A percentile compares a stretch with the other conserved stretches of the same genome.
phyloP scores from a whole-genome alignment of 2,797 vertebrate species.

The Enteromius fasciolatus region DNA sequence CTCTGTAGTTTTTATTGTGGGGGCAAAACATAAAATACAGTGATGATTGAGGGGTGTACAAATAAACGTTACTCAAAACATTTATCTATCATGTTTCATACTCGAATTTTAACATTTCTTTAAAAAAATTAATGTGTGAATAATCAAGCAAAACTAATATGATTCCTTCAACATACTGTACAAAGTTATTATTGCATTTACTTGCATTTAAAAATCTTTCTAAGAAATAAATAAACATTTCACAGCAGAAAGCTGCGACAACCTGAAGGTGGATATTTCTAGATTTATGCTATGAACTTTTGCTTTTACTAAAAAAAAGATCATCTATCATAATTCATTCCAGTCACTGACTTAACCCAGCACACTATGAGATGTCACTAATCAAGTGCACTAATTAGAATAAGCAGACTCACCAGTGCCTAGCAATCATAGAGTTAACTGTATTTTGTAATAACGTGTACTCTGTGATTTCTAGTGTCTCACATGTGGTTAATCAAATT shows the following conservation, averaged over 20 bases:
- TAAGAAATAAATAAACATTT: background rate
- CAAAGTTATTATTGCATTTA: background rate
- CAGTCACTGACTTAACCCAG: background rate
- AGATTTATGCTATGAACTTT: background rate
- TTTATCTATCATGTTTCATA: background rate
- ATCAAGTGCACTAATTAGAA: conserved; percentile 65
- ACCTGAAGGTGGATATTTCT: background rate
- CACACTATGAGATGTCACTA: background rate
- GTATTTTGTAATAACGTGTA: conserved; percentile 61
- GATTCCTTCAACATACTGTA: background rate
- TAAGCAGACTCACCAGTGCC: conserved; percentile 76
- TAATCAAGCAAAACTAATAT: background rate
- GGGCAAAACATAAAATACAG: background rate
- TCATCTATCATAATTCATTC: background rate
- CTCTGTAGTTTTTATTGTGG: background rate
- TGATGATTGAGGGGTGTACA: background rate
- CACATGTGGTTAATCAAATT: conserved; percentile 70
- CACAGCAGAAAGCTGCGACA: background rate
- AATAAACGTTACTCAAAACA: background rate
- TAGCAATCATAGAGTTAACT: conserved; percentile 75
- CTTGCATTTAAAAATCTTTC: background rate
- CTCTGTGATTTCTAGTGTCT: conserved; percentile 1
- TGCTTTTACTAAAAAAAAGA: background rate
- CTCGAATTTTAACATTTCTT: background rate
- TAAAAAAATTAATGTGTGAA: background rate